These are phyloP conservation scores for Pseudolaguvia tuberculata DNA, from an alignment of 2,113 vertebrate species.

Conservation along the genomic window DNA sequence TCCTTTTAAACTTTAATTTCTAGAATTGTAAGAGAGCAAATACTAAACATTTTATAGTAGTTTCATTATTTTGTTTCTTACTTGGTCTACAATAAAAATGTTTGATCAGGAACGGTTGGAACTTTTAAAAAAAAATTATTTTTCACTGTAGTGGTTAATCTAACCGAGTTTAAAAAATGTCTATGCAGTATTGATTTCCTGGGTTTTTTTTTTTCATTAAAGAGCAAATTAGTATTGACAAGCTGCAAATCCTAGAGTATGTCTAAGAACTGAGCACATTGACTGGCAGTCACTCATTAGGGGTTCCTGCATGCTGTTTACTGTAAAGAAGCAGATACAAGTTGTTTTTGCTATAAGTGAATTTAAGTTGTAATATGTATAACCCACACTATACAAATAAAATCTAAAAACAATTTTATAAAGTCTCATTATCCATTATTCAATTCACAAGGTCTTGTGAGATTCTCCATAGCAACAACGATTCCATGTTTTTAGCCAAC, in stretches of 20 bases:
- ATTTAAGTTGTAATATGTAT: background rate
- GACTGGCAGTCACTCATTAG: background rate
- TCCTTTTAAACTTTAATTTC: too few relatives aligned
- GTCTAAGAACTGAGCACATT: background rate
- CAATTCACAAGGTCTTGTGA: constrained; percentile 20
- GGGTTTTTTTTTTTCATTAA: background rate
- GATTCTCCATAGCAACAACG: constrained; percentile 23
- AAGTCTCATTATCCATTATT: constrained; percentile 8
- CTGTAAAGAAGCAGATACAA: background rate
- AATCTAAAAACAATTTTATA: constrained; percentile 13
- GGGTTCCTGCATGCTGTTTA: background rate
- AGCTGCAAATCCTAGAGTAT: background rate
- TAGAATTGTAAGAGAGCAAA: too few relatives aligned
- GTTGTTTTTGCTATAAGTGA: background rate
- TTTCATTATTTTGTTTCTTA: too few relatives aligned
- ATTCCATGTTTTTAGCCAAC: background rate
- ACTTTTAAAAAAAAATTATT: too few relatives aligned
- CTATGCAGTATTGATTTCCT: constrained; percentile 30
- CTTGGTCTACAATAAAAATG: too few relatives aligned
- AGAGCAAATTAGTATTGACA: constrained; percentile 11
- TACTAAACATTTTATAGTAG: too few relatives aligned
- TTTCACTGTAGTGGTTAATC: too few relatives aligned
- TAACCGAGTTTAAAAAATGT: too few relatives aligned
- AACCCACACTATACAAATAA: background rate
- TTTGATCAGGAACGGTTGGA: too few relatives aligned